Percentiles rank a stretch among this genome's conserved stretches.
Evolutionary conservation across 2,797 vertebrate genomes (phyloP).

Genomic region (Gambusia yucatana): DNA sequence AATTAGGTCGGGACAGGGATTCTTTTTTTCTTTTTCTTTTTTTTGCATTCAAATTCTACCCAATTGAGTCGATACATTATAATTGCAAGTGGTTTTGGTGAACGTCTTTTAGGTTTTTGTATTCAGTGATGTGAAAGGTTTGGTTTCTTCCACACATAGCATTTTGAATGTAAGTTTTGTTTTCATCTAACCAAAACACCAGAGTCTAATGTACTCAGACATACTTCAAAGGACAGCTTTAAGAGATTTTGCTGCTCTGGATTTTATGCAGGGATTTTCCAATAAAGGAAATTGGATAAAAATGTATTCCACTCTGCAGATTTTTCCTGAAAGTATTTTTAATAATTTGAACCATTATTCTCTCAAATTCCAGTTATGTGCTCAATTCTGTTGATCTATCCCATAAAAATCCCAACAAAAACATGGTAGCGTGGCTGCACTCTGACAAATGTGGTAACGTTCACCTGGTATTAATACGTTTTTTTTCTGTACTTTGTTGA

Average conservation of each 20-base stretch:
- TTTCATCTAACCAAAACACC: neutral
- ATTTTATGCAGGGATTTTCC: neutral
- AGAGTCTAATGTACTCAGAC: neutral
- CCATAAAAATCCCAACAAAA: neutral
- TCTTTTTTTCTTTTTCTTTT: neutral
- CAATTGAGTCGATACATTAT: neutral
- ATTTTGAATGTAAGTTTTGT: neutral
- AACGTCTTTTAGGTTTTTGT: neutral
- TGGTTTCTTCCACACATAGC: neutral
- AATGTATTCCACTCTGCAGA: neutral
- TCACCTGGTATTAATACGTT: neutral
- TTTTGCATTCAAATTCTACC: neutral
- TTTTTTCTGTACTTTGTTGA: neutral
- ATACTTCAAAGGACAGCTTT: neutral
- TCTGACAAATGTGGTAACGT: neutral
- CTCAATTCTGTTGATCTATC: neutral
- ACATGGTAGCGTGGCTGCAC: neutral
- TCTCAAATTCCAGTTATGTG: neutral
- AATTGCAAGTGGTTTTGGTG: neutral
- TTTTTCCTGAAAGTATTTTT: neutral
- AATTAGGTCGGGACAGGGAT: neutral
- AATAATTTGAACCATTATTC: neutral
- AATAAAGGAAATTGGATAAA: neutral
- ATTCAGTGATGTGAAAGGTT: neutral
- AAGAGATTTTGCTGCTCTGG: neutral